phyloP scores from a whole-genome alignment of 2,113 vertebrate species.

The Columbina picui region DNA sequence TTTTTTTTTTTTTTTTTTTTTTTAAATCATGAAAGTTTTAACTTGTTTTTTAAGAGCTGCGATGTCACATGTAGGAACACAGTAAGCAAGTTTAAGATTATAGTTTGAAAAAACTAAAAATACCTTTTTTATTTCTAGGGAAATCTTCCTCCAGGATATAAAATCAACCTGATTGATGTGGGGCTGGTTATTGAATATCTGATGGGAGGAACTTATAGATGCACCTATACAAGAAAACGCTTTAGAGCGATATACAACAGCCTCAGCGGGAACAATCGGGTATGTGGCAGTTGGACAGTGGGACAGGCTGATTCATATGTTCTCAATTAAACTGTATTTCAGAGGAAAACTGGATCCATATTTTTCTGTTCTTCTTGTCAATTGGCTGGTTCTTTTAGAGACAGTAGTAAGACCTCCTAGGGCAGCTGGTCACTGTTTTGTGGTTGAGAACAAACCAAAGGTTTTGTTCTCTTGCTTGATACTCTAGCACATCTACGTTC shows the following conservation, averaged over 20 bases:
- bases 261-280: constrained; percentile 91
- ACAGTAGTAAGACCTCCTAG: background rate
- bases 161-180: constrained; percentile 95
- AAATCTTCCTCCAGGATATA: constrained; percentile 96
- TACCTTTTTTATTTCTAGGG: constrained; percentile 78
- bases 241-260: constrained; percentile 97
- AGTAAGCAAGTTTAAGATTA: background rate
- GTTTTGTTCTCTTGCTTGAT: background rate
- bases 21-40: background rate
- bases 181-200: constrained; percentile 96
- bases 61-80: background rate
- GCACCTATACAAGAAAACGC: constrained; percentile 95
- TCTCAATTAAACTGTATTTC: background rate
- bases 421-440: background rate
- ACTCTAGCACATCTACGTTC: background rate
- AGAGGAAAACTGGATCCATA: background rate
- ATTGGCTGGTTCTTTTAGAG: background rate
- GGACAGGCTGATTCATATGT: fast-evolving
- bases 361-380: background rate
- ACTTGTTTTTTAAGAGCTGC: background rate
- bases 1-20: too few relatives aligned
- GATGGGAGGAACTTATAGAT: constrained; percentile 98
- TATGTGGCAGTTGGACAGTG: constrained; percentile 56
- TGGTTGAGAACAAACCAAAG: background rate
- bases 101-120: background rate